These are phyloP conservation scores for Rhynchopsitta pachyrhyncha DNA, from an alignment of 2,113 vertebrate genomes.

Conservation along the genomic window DNA sequence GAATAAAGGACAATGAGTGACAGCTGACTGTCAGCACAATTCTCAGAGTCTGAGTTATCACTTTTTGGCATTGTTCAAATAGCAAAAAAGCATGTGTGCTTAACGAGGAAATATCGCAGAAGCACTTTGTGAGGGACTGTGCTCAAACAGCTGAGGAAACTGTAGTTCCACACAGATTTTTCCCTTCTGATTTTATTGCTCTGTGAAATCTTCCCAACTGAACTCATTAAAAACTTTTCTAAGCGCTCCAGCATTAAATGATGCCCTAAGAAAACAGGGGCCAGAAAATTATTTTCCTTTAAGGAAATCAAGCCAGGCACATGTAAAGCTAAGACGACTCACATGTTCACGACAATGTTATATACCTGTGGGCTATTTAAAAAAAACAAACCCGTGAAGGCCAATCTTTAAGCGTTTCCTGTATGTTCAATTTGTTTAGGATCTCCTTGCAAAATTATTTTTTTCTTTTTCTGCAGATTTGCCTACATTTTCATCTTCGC, in stretches of 20 bases:
- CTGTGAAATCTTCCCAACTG: conserved; percentile 50
- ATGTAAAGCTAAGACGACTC: neutral
- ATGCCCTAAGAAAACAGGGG: neutral
- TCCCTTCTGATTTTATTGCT: neutral
- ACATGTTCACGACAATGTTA: rapidly evolving
- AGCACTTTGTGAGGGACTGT: conserved; percentile 21
- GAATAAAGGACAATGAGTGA: conserved; percentile 83
- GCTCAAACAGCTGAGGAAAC: neutral
- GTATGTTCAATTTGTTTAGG: conserved; percentile 65
- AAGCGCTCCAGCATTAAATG: neutral
- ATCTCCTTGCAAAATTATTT: conserved; percentile 43
- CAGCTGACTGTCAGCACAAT: conserved; percentile 83
- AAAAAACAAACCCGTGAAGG: neutral
- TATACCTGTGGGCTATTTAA: conserved; percentile 12
- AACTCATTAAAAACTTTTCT: conserved; percentile 58
- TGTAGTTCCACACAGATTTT: conserved; percentile 11
- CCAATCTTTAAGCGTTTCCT: conserved; percentile 49
- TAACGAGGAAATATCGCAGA: conserved; percentile 55
- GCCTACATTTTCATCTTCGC: conserved; percentile 69
- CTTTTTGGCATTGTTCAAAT: conserved; percentile 70
- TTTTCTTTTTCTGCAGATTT: conserved; percentile 48
- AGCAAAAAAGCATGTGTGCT: conserved; percentile 2
- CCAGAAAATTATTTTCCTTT: neutral
- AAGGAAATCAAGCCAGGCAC: neutral
- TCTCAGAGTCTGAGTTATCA: conserved; percentile 74